Base-by-base conservation (phyloP, 1,140 invertebrate genomes). In the Heliconius hewitsoni region DNA sequence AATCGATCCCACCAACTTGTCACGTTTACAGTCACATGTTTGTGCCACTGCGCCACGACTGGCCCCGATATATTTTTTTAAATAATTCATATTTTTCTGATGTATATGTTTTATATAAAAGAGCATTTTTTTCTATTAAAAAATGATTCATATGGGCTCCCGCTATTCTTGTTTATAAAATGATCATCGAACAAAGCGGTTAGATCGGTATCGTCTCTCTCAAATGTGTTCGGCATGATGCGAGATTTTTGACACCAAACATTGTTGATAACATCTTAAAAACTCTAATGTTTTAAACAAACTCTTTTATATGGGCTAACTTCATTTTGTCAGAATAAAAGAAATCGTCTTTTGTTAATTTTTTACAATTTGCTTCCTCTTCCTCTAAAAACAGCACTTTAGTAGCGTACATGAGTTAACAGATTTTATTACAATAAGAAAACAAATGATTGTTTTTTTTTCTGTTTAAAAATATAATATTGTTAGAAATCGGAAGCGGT, bases 261-360 rank as follows among this genome's bases (percentile, higher is more conserved):
- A 93, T 72, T 37, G 72, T 27, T 82, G 93, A 94, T 94, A 94
- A 91, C 85, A 94, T 93, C 91, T 92, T 89, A 92, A 93, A 93
- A 91, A 86, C 83, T 78, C 91, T 94, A 94, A 93, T 93, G 92
- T 92, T 94, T 93, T 93, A 93, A 93, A 93, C 93, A 94, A 93
- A 93, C 92, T 93, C 91, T 84, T 93, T 93, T 93, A 92, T 93
- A 82, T 90, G 86, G 89, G 87, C 82, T 94, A 93, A 94, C 92
- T 92, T 91, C 93, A 94, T 93, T 92, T 92, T 88, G 77, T 78
- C 75, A 85, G 87, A 87, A 93, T 91, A 93, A 93, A 91, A 92
- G 91, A 88, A 80, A 84, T 87, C 60, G 27, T 87, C 90, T 87
- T 87, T 78, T 77, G 81, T 84, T 82, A 73, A 81, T 85, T 89